These are phyloP conservation scores for Caloenas nicobarica DNA, from an alignment of 2,113 vertebrate species.

Conservation along the genomic window DNA sequence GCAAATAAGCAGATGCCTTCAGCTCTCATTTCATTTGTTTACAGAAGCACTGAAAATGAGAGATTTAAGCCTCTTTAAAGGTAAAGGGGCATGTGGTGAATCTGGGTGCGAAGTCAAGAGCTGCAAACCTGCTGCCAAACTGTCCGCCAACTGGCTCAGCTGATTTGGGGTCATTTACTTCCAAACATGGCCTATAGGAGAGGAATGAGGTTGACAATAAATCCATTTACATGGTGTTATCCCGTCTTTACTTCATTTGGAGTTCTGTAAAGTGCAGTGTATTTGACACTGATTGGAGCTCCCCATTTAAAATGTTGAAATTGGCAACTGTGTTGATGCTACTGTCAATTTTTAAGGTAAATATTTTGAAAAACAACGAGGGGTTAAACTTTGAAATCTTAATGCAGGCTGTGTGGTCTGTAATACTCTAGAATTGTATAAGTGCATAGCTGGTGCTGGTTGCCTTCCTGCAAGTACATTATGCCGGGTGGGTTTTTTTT, in stretches of 20 bases:
- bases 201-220: neutral
- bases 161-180: neutral
- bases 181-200: rapidly evolving
- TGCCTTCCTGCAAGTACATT: neutral
- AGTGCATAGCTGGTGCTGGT: neutral
- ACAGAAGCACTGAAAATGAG: neutral
- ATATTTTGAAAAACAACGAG: neutral
- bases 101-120: neutral
- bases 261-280: rapidly evolving
- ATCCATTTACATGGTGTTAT: rapidly evolving
- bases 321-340: neutral
- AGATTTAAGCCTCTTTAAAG: neutral
- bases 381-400: neutral
- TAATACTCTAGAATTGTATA: neutral
- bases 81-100: neutral
- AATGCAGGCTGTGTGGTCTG: neutral
- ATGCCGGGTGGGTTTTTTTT: rapidly evolving
- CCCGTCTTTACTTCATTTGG: neutral
- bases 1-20: neutral
- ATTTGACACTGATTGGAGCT: neutral
- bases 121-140: neutral
- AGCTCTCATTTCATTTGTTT: neutral
- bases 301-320: neutral
- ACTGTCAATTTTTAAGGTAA: neutral
- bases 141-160: too few species aligned